Conservation (phyloP, 2,113 vertebrate species). For the Paraplagusia blochii region DNA sequence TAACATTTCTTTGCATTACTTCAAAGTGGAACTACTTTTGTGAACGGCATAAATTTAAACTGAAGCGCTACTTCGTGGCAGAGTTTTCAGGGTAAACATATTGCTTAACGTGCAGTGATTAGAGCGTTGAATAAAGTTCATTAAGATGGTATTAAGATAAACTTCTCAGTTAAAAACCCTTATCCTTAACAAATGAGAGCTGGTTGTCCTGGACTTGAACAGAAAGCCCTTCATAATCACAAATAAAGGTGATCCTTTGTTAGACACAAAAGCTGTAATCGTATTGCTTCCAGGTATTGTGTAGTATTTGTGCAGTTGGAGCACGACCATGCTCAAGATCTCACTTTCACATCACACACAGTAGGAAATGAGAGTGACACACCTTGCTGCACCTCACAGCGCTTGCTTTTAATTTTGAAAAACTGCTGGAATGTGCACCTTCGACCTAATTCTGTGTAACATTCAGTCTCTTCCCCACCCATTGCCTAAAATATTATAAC, state of each 20-base stretch:
- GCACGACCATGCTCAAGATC: slow-evolving; percentile 4
- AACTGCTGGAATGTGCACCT: slow-evolving; percentile 54
- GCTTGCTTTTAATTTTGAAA: slow-evolving; percentile 35
- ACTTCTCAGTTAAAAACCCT: not conserved
- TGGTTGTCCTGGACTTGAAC: not conserved
- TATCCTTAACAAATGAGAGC: not conserved
- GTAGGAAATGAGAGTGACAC: slow-evolving; percentile 54
- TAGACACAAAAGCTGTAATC: not conserved
- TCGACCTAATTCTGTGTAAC: slow-evolving; percentile 10
- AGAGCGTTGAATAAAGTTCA: no score
- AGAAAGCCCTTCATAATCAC: not conserved
- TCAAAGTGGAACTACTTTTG: no score
- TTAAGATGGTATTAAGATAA: not conserved
- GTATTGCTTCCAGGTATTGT: slow-evolving; percentile 14
- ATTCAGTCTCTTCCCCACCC: slow-evolving; percentile 1
- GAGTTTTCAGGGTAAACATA: no score
- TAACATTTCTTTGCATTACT: no score
- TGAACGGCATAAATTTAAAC: no score
- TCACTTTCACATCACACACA: slow-evolving; percentile 32
- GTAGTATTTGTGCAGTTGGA: not conserved
- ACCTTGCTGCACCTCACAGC: slow-evolving; percentile 51
- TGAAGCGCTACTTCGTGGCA: no score
- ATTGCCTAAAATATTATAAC: slow-evolving; percentile 13
- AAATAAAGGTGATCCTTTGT: not conserved
- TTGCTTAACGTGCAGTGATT: no score